Conservation (phyloP, 2,113 vertebrate genomes). For the Rostratula benghalensis region DNA sequence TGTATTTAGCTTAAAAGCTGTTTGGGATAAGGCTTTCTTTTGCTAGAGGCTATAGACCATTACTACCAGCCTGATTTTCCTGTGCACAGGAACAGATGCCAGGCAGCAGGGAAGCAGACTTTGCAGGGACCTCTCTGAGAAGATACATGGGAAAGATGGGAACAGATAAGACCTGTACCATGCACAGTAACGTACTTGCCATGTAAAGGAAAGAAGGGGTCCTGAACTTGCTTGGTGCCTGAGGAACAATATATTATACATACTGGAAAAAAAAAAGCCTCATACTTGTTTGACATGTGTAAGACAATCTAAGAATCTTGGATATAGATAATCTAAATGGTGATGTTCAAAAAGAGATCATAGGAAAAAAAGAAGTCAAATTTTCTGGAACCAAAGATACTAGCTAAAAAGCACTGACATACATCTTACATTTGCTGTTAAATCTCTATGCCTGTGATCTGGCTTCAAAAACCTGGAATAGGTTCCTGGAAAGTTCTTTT, state of each 20-base stretch:
- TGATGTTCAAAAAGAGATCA: neutral
- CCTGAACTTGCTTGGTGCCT: neutral
- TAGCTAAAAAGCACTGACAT: neutral
- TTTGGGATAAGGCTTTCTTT: neutral
- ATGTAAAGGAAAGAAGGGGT: neutral
- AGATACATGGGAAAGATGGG: neutral
- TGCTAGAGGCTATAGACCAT: neutral
- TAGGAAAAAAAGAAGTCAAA: neutral
- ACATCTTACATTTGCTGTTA: neutral
- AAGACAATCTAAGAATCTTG: neutral
- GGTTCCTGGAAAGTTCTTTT: neutral
- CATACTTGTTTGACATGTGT: neutral
- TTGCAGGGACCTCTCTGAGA: neutral
- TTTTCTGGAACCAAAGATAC: neutral
- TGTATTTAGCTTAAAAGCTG: neutral
- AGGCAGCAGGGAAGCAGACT: neutral
- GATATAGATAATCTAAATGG: neutral
- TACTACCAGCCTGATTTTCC: neutral
- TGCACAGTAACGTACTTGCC: neutral
- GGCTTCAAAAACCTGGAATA: neutral
- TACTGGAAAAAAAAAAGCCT: accelerated
- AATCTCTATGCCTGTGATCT: neutral
- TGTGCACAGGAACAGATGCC: neutral
- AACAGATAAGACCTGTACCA: neutral
- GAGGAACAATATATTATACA: neutral